These are phyloP conservation scores for Trinectes maculatus DNA, from an alignment of 2,113 vertebrate genomes.

Conservation along the genomic window DNA sequence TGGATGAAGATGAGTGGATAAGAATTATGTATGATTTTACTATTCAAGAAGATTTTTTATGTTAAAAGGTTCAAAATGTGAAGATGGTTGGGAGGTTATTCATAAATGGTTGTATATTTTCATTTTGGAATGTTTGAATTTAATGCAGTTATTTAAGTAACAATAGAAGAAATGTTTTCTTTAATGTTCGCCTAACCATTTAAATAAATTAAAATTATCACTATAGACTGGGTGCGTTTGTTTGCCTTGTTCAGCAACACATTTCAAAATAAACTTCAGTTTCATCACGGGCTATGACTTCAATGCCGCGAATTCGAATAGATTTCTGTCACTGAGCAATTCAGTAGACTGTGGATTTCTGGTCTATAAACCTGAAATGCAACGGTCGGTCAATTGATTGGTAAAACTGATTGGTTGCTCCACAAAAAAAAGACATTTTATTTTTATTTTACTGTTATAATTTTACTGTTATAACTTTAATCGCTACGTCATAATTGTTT, in stretches of 20 bases:
- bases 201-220: slow-evolving; percentile 82
- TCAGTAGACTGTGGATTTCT: too few species aligned
- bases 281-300: too few species aligned
- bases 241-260: slow-evolving; percentile 28
- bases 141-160: slow-evolving; percentile 79
- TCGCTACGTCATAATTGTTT: too few species aligned
- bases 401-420: too few species aligned
- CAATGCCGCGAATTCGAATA: too few species aligned
- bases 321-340: too few species aligned
- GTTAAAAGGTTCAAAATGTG: slow-evolving; percentile 48
- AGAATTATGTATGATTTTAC: slow-evolving; percentile 39
- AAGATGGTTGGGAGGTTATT: slow-evolving; percentile 49
- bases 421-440: too few species aligned
- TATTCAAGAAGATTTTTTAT: slow-evolving; percentile 54
- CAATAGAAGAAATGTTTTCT: slow-evolving; percentile 74
- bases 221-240: slow-evolving; percentile 30
- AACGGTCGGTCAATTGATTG: too few species aligned
- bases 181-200: slow-evolving; percentile 77
- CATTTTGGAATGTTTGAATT: slow-evolving; percentile 77
- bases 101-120: slow-evolving; percentile 77
- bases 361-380: too few species aligned
- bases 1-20: slow-evolving; percentile 27
- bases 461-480: too few species aligned
- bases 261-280: not conserved
- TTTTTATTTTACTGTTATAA: too few species aligned